Evolutionary conservation across 2,888 invertebrate genomes (phyloP), one percentile per base, ranked within the genome.

Genomic region (Syrista parreyssii): DNA sequence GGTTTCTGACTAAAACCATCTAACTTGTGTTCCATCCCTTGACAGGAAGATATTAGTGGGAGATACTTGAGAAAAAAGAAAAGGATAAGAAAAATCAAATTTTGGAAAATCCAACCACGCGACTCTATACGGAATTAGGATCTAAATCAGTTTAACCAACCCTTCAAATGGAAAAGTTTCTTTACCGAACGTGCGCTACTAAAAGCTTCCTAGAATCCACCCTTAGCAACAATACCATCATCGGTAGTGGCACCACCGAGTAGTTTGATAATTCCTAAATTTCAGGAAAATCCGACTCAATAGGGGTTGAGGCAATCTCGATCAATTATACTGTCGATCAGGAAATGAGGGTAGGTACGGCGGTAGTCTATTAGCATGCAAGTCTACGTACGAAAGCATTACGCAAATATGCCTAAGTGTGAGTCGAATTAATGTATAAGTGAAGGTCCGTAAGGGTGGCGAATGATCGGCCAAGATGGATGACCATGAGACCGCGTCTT

Each of bases 401-500:
- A 55, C 55, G 23, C 55, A 9, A 55, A 55, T 23, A 55, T 55
- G 55, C 9, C 2, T 23, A 9, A 55, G 55, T 55, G 23, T 23
- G 23, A 55, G 55, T 55, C 55, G 55, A 55, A 55, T 55, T 55
- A 55, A 55, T 55, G 55, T 55, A 23, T 1, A 23, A 35, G 12
- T 12, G 35, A 35, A 23, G 55, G 23, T 55, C 55, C 55, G 55
- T 55, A 9, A 55, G 55, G 55, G 23, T 23, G 71, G 31, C 71
- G 71, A 71, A 31, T 33, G 71, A 74, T 74, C 77, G 23, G 68
- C 77, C 35, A n/a, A 77, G 78, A 78, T 78, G 71, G 75, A 78
- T 78, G 75, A 78, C 75, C 78, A 68, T 78, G 78, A 78, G 72
- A 71, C 33, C 72, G 78, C 78, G 72, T 73, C 72, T 78, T 78